phyloP scores from a whole-genome alignment of 2,888 invertebrate species.

The Mellilla xanthometata region DNA sequence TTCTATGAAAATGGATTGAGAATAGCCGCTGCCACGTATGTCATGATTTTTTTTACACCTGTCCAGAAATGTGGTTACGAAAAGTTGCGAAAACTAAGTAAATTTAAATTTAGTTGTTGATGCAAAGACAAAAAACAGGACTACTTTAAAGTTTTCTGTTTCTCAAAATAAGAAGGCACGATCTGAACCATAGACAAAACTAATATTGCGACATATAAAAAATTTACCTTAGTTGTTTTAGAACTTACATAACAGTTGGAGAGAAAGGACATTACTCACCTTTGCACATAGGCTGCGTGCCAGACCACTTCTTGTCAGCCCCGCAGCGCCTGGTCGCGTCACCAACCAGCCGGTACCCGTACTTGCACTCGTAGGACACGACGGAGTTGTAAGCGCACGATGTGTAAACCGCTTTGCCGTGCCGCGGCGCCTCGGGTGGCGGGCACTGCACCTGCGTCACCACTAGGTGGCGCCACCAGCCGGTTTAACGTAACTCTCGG shows the following conservation, averaged over 20 bases:
- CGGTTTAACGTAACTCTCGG: constrained; percentile 63
- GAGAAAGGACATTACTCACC: constrained; percentile 78
- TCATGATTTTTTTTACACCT: no score
- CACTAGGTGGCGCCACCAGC: constrained; percentile 83
- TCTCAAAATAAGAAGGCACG: no score
- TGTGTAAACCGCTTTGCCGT: constrained; percentile 96
- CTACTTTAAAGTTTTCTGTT: no score
- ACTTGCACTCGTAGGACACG: constrained; percentile 97
- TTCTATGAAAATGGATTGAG: no score
- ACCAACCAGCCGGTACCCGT: constrained; percentile 95
- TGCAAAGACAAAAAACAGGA: no score
- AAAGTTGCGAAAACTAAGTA: no score
- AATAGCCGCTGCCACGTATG: no score
- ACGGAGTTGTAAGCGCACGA: constrained; percentile 97
- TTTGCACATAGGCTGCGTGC: constrained; percentile 95
- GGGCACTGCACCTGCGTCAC: constrained; percentile 97
- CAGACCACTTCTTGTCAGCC: constrained; percentile 97
- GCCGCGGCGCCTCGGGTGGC: constrained; percentile 94
- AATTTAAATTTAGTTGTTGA: no score
- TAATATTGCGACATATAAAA: no score
- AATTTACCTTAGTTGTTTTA: no score
- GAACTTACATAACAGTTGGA: background rate
- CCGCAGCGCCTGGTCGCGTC: constrained; percentile 95
- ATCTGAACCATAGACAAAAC: no score
- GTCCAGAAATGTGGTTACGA: no score